phyloP scores from a whole-genome alignment of 2,113 vertebrate genomes.

The Pelvicachromis taeniatus region DNA sequence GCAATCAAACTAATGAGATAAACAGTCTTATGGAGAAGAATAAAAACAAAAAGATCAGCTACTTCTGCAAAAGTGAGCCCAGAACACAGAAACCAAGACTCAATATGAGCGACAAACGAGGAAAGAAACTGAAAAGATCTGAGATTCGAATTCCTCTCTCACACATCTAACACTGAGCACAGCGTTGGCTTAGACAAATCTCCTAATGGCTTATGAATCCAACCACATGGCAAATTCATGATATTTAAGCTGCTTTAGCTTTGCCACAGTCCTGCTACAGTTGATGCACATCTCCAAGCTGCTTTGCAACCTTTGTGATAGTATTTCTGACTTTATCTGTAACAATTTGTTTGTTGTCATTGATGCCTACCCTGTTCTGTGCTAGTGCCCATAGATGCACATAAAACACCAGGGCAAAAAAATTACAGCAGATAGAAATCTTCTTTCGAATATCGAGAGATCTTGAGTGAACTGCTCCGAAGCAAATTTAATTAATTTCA shows the following conservation, averaged over 20 bases:
- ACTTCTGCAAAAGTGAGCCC: not conserved
- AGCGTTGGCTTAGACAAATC: not conserved
- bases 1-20: not conserved
- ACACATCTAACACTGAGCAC: not conserved
- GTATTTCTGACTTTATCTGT: not conserved
- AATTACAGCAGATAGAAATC: not conserved
- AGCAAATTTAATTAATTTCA: not conserved
- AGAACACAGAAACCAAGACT: not conserved
- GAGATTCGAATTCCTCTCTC: not conserved
- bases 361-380: not conserved
- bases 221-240: not conserved
- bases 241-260: not conserved
- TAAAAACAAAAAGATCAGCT: not conserved
- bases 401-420: not conserved
- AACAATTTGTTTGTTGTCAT: not conserved
- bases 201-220: not conserved
- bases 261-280: not conserved
- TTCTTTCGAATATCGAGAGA: not conserved
- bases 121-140: not conserved
- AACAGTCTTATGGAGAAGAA: not conserved
- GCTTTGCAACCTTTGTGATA: not conserved
- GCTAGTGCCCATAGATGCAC: not conserved
- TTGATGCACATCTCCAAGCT: not conserved
- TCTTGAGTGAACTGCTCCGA: not conserved
- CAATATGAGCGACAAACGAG: no score